Evolutionary conservation across 2,113 vertebrate species (phyloP).

Genomic region (Eulemur macaco): DNA sequence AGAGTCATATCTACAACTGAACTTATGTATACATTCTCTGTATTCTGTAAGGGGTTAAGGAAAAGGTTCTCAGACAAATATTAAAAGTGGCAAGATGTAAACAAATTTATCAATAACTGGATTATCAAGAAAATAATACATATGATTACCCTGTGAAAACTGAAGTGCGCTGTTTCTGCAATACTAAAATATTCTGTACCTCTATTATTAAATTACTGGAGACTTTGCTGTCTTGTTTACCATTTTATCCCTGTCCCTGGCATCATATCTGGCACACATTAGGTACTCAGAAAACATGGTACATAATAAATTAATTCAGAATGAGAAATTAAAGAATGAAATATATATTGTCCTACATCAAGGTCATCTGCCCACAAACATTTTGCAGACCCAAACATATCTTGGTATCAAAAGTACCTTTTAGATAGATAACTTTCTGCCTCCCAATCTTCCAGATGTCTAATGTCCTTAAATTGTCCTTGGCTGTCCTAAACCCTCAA

Average conservation of each 20-base stretch:
- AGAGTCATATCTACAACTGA: background rate
- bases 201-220: background rate
- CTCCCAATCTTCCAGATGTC: background rate
- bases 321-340: background rate
- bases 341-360: background rate
- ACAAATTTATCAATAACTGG: conserved; percentile 8
- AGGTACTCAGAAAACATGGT: background rate
- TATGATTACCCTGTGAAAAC: background rate
- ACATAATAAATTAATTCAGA: background rate
- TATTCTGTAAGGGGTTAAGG: background rate
- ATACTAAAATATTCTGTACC: background rate
- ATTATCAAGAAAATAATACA: background rate
- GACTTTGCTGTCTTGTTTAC: background rate
- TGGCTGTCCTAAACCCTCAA: background rate
- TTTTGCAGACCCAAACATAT: background rate
- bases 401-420: background rate
- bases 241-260: background rate
- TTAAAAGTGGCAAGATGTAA: background rate
- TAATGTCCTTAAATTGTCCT: background rate
- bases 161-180: background rate
- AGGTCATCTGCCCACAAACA: background rate
- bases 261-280: background rate
- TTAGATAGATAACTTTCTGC: background rate
- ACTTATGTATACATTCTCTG: background rate
- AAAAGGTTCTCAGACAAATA: conserved; percentile 26